Base-by-base conservation (phyloP, 2,797 vertebrate species). In the Smutsia gigantea region DNA sequence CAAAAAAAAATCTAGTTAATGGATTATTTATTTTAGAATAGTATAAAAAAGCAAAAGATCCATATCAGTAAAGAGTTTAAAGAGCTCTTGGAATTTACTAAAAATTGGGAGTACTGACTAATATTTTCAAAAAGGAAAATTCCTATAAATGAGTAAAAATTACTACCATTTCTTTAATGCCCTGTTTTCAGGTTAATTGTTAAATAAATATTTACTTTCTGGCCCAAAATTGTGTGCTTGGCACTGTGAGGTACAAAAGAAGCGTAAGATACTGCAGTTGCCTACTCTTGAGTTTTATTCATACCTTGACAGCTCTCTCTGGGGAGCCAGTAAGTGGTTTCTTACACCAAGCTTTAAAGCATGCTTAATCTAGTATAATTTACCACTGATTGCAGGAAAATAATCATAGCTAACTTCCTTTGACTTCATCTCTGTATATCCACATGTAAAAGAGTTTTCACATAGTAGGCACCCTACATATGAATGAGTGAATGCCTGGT, bases 71-170 rank as follows among this genome's bases (percentile, higher is more conserved):
- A 49, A 89, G 49, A 72, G 57, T 89, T 90, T 88, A 72, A 83
- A 79, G 42, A 93, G 31, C 39, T 82, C 55, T 71, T 94, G 31
- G 46, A 68, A 78, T 61, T 94, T 94, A 61, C 89, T 97, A 93
- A 83, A 89, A 95, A 93, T 86, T 46, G 85, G 31, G 39, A 88
- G 42, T 81, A 31, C 34, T 86, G 66, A 90, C 59, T 81, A 66
- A 82, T 81, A 82, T 87, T 95, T 69, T 90, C n/a, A 90, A 87
- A 96, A 92, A 90, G 81, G 37, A 88, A 93, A 93, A 87, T 93
- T 94, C 27, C 53, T 86, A 61, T 90, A 86, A 93, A 74, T 94
- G 84, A 92, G 64, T 97, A 42, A 83, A 94, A 96, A 91, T 82
- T 59, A 72, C 49, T 71, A 63, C 83, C 7, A 11, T 91, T 95